Evolutionary conservation across 2,113 vertebrate genomes (phyloP), one percentile per base, ranked within the genome.

Genomic region (Zapus hudsonius): DNA sequence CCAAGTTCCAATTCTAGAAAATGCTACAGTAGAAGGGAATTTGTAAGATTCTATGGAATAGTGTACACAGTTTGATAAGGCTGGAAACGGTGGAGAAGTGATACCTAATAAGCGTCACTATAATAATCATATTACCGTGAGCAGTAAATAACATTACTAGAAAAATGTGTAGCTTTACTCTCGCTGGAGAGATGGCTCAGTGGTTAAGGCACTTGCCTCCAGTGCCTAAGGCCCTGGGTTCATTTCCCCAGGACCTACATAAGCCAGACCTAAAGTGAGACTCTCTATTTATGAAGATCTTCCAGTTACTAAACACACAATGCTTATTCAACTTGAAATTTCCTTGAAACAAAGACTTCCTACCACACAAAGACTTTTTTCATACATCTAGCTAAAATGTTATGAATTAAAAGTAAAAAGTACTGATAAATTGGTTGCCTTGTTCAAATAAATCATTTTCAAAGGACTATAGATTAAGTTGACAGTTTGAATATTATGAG

Each of bases 401-500:
- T 76, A 94, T 44, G 27, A 84, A 84, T 90, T 88, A 81, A 87
- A 93, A 89, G 59, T 87, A 92, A 89, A 92, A 96, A 95, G 5
- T 81, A 93, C 84, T 74, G 47, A 90, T 40, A 94, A 88, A 75
- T 47, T 88, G 19, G 31, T 23, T 94, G n/a, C n/a, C 17, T 72
- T 63, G 75, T 88, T 87, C 61, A 90, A 93, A 93, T 92, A 94
- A 87, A 93, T 94, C 33, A 94, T 47, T 80, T 64, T 87, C 55
- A 93, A 93, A 92, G 33, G 15, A 91, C 88, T 88, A 84, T 20
- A 91, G 19, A 90, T 83, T 79, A 70, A 81, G 4, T 29, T 86
- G 67, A 79, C 27, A 91, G 29, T 44, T 75, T 89, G 63, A 87
- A 8, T 72, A 73, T 61, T 69, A 80, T 80, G 8, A 89, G 40